Evolutionary conservation across 1,140 invertebrate genomes (phyloP).

Genomic region (Drosophila teissieri): DNA sequence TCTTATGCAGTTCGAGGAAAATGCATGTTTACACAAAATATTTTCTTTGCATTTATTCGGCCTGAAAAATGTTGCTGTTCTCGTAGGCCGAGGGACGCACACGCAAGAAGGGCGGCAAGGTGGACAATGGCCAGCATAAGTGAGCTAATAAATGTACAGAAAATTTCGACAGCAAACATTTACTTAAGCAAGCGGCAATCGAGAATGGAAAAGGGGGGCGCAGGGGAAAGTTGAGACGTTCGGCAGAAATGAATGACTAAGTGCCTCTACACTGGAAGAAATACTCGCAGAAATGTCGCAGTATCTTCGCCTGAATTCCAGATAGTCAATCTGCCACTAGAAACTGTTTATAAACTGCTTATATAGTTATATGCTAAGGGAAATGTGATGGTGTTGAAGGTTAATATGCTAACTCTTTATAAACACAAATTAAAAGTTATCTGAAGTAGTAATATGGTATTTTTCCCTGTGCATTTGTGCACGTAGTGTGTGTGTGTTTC

Average conservation of each 20-base stretch:
- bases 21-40: constrained; percentile 76
- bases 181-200: constrained; percentile 78
- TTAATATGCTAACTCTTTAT: too few relatives aligned
- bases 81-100: constrained; percentile 49
- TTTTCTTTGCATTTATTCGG: constrained; percentile 75
- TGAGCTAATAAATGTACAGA: constrained; percentile 80
- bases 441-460: neutral
- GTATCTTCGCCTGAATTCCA: neutral
- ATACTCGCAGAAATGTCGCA: neutral
- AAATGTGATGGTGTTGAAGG: too few relatives aligned
- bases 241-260: constrained; percentile 27
- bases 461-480: constrained; percentile 10
- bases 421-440: too few relatives aligned
- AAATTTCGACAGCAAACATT: constrained; percentile 82
- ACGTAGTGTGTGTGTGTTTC: constrained; percentile 10
- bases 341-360: too few relatives aligned
- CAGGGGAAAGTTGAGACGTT: constrained; percentile 25
- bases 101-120: constrained; percentile 22
- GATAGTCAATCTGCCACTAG: neutral
- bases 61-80: constrained; percentile 7
- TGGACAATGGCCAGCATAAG: constrained; percentile 54
- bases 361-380: too few relatives aligned
- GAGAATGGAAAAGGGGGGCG: constrained; percentile 11
- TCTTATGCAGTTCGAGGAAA: constrained; percentile 68
- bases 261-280: constrained; percentile 26